These are phyloP conservation scores for Medauroidea extradentata DNA, from an alignment of 1,140 invertebrate genomes.

Conservation along the genomic window DNA sequence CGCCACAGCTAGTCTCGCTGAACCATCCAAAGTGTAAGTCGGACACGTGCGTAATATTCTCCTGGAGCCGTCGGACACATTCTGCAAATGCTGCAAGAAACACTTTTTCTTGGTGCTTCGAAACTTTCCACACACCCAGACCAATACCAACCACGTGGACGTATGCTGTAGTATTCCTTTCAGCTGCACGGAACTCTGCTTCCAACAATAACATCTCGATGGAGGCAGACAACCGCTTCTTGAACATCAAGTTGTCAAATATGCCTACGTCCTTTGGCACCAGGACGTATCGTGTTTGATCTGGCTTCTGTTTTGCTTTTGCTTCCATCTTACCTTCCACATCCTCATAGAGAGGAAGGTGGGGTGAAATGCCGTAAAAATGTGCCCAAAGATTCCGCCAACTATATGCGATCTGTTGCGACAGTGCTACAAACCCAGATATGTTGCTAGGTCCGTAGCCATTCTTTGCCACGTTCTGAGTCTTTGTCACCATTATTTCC, in stretches of 20 bases:
- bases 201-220: conserved; percentile 46
- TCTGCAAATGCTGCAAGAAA: conserved; percentile 45
- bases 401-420: conserved; percentile 18
- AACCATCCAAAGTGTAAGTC: conserved; percentile 46
- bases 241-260: conserved; percentile 44
- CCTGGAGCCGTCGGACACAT: conserved; percentile 39
- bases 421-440: conserved; percentile 17
- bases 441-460: conserved; percentile 38
- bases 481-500: conserved; percentile 47
- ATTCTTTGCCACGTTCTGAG: conserved; percentile 47
- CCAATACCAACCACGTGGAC: conserved; percentile 47
- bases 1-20: conserved; percentile 37
- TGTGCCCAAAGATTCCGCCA: conserved; percentile 38
- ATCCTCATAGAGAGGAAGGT: conserved; percentile 39
- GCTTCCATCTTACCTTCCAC: conserved; percentile 28
- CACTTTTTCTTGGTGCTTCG: conserved; percentile 39
- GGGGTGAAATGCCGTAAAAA: conserved; percentile 38
- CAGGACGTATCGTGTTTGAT: conserved; percentile 34
- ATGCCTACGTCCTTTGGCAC: conserved; percentile 12
- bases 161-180: conserved; percentile 43
- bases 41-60: conserved; percentile 40
- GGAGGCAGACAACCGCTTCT: conserved; percentile 41
- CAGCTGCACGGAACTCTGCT: conserved; percentile 42
- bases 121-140: conserved; percentile 37
- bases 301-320: conserved; percentile 28